Evolutionary conservation across 2,888 invertebrate genomes (phyloP), one percentile per base, ranked within the genome.

Genomic region (Lingula anatina): DNA sequence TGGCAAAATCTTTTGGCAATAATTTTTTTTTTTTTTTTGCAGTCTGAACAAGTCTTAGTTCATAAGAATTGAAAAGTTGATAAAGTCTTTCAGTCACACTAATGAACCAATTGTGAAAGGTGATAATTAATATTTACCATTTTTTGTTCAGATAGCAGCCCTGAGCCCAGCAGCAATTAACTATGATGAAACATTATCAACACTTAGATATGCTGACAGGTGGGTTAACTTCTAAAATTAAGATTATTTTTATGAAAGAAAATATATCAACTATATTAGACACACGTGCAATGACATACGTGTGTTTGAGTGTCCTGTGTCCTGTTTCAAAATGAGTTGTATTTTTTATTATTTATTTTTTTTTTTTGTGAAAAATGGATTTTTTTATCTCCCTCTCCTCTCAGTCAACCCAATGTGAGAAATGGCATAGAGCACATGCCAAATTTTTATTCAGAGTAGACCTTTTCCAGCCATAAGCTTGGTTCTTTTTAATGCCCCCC

Each of bases 141-240:
- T 47, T 46, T 28, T 20, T 44, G 56, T 46, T 47, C 56, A 68
- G 66, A 66, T 66, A 43, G 67, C 67, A 25, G 67, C 67, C 5
- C 46, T 67, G 25, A 66, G 65, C 49, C 67, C 67, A 39, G 65
- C 67, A 26, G 65, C 60, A 43, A 68, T 68, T 20, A 68, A 68
- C 50, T 68, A 65, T 51, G 67, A 68, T 41, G 67, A 68, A 49
- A 68, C 67, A 1, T 31, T 68, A 35, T 68, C 67, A 3, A 68
- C 67, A 25, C 57, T 68, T 15, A 53, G 65, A 59, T 67, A 65
- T 50, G 67, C 67, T 9, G 67, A 67, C 51, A 64, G 67, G 66
- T 65, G 53, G 45, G 49, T 39, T 2, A 7, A 15, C 12, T 43
- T 15, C 15, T 18, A 7, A 7, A 9, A 23, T 7, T 4, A 45